phyloP scores from a whole-genome alignment of 2,888 invertebrate genomes.

The Nysson spinosus region DNA sequence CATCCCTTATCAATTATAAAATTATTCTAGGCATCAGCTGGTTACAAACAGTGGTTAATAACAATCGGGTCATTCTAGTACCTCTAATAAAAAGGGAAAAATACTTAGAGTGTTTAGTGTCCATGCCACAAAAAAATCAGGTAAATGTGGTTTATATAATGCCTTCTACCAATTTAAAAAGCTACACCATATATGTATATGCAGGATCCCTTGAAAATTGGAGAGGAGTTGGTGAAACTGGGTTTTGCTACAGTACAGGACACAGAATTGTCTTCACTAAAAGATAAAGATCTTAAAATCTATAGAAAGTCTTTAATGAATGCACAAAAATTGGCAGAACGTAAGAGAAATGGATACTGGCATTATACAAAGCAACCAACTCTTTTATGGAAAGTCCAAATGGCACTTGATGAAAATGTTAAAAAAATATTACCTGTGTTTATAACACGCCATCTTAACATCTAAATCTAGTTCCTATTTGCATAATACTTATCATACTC shows the following conservation, averaged over 20 bases:
- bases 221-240: slow-evolving; percentile 78
- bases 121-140: slow-evolving; percentile 68
- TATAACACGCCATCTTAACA: slow-evolving; percentile 48
- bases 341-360: slow-evolving; percentile 78
- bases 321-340: slow-evolving; percentile 78
- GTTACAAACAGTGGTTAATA: slow-evolving; percentile 80
- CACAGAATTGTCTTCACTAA: slow-evolving; percentile 62
- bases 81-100: slow-evolving; percentile 77
- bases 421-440: slow-evolving; percentile 54
- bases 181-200: slow-evolving; percentile 6
- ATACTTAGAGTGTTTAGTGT: slow-evolving; percentile 78
- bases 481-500: background rate
- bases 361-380: slow-evolving; percentile 77
- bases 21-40: slow-evolving; percentile 78
- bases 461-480: slow-evolving; percentile 36
- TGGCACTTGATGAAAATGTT: slow-evolving; percentile 57
- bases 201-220: slow-evolving; percentile 78
- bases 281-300: slow-evolving; percentile 70
- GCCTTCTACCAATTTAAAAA: background rate
- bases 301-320: slow-evolving; percentile 76
- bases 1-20: background rate
- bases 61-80: slow-evolving; percentile 78
- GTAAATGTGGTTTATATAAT: slow-evolving; percentile 48
- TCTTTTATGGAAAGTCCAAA: slow-evolving; percentile 65
- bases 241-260: slow-evolving; percentile 71